Conservation (phyloP, 1,140 invertebrate species). For the Neodiprion fabricii region DNA sequence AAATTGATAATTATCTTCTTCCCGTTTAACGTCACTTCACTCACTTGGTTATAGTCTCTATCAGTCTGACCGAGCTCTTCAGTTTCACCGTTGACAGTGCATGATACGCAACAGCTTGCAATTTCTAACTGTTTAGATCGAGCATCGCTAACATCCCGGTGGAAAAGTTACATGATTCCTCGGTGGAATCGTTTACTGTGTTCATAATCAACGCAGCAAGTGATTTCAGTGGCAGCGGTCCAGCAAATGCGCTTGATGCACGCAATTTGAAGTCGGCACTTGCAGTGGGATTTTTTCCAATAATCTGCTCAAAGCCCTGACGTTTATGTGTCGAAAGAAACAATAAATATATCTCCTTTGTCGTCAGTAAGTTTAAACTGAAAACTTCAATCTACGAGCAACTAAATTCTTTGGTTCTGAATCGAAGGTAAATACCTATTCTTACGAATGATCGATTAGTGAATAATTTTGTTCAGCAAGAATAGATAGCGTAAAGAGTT, state of each 20-base stretch:
- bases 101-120: neutral
- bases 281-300: neutral
- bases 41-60: neutral
- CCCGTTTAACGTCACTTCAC: conserved; percentile 2
- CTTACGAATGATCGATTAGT: neutral
- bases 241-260: neutral
- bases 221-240: neutral
- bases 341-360: no score
- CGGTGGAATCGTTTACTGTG: neutral
- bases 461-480: neutral
- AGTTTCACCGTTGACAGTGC: neutral
- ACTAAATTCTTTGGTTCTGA: neutral
- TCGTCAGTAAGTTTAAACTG: no score
- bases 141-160: neutral
- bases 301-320: neutral
- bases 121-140: neutral
- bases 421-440: neutral
- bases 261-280: neutral
- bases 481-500: no score
- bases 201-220: neutral
- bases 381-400: no score
- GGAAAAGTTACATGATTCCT: neutral
- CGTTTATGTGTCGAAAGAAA: no score
- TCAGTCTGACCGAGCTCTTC: neutral
- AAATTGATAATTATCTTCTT: neutral